Base-by-base conservation (phyloP, 2,797 vertebrate species). In the Esox masquinongy region DNA sequence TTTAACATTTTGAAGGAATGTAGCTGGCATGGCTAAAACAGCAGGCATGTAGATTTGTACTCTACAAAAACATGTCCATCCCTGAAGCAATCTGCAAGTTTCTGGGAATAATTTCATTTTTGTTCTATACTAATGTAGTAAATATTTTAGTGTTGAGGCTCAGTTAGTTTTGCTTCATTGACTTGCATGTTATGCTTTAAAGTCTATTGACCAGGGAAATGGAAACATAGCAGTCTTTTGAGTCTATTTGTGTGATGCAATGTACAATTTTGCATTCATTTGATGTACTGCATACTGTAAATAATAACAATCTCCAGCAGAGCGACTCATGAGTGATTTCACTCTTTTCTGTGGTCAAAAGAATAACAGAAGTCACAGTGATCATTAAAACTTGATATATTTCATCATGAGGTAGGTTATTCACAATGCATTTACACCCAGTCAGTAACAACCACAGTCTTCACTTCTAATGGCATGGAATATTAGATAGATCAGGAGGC, bases 11-110 rank as follows among this genome's bases (percentile, higher is more conserved):
- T 59, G 8, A 11, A 22, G n/a, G 2, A 75, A 76, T 69, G 64
- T 15, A 34, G 15, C 73, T 80, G 74, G 80, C 83, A 81, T 78
- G 75, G 34, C 78, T 75, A 69, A 63, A 78, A 78, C 84, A 84
- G 82, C 72, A 78, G 79, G 80, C 78, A 81, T 74, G 78, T 70
- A 82, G 78, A 83, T 88, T 85, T 87, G 79, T 83, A 81, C 83
- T 72, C 72, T 79, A 70, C 76, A 73, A 83, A 88, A 88, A 81
- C 83, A 85, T 79, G 78, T 80, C 80, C 68, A 15, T 74, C 74
- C 79, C 74, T 75, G 4, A 51, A 49, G 73, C 80, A 84, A 71
- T 80, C 81, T 80, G 78, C 78, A 53, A 63, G 56, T 51, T 53
- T 79, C 11, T 70, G 68, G 0, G n/a, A 31, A 31, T 50, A 16